These are phyloP conservation scores for Ophion ellenae DNA, from an alignment of 2,888 invertebrate species.

Conservation along the genomic window DNA sequence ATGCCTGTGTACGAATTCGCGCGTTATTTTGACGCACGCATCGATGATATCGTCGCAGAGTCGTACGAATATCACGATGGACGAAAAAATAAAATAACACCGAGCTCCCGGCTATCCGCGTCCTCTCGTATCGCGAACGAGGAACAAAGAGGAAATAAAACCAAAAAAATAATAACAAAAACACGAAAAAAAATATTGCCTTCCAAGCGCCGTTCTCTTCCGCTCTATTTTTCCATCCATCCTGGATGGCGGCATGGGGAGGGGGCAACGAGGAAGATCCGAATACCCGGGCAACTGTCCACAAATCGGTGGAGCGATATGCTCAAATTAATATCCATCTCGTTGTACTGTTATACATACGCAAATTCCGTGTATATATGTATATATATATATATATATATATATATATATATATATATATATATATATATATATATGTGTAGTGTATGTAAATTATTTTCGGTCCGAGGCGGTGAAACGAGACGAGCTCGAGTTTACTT, in stretches of 20 bases:
- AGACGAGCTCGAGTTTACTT: conserved; percentile 46
- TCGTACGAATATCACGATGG: too few species aligned
- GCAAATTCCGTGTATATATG: background rate
- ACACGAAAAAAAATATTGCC: background rate
- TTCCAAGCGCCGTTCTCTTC: conserved; percentile 25
- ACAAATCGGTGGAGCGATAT: conserved; percentile 58
- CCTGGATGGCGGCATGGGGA: background rate
- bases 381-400: too few species aligned
- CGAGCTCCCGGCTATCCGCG: background rate
- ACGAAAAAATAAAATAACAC: too few species aligned
- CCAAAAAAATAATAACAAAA: background rate
- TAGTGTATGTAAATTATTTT: conserved; percentile 56
- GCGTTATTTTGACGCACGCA: too few species aligned
- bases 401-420: too few species aligned
- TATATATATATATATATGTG: background rate
- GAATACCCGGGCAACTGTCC: conserved; percentile 42
- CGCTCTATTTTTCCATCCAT: conserved; percentile 46
- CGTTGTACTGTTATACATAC: conserved; percentile 16
- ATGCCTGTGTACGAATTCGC: too few species aligned
- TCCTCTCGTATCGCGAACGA: background rate
- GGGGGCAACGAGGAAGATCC: too few species aligned
- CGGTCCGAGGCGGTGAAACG: conserved; percentile 20
- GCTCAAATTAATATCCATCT: conserved; percentile 56
- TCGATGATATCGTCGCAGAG: too few species aligned
- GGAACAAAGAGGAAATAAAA: background rate